phyloP scores from a whole-genome alignment of 2,113 vertebrate genomes.

The Phylloscopus trochiloides region DNA sequence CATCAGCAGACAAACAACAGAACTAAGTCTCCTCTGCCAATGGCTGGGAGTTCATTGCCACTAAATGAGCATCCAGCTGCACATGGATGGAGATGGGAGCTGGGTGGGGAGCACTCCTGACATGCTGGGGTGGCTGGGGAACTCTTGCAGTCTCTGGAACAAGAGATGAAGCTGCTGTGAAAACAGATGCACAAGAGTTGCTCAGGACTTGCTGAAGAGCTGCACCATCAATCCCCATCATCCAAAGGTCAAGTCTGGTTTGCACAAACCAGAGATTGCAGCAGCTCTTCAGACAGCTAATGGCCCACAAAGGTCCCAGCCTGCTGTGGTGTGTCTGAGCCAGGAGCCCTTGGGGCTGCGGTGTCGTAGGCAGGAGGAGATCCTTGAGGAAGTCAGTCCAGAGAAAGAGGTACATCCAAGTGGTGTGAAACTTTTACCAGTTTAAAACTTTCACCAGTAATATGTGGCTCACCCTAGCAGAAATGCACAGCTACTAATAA shows the following conservation, averaged over 20 bases:
- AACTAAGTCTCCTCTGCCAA: background rate
- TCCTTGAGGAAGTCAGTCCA: background rate
- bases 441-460: background rate
- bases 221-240: background rate
- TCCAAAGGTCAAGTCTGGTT: background rate
- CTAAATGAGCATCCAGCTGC: background rate
- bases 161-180: background rate
- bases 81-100: background rate
- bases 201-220: background rate
- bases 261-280: background rate
- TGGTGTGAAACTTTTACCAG: background rate
- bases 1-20: background rate
- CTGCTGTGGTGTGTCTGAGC: background rate
- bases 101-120: background rate
- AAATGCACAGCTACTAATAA: background rate
- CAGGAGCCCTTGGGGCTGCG: fast-evolving
- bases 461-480: background rate
- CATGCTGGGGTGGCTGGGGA: fast-evolving
- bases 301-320: background rate
- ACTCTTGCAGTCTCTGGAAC: background rate
- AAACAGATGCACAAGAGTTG: background rate
- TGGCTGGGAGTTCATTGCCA: background rate
- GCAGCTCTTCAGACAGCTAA: fast-evolving
- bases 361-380: background rate
- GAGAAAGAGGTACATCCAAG: background rate